These are phyloP conservation scores for Physella acuta DNA, from an alignment of 1,140 invertebrate species.

Conservation along the genomic window DNA sequence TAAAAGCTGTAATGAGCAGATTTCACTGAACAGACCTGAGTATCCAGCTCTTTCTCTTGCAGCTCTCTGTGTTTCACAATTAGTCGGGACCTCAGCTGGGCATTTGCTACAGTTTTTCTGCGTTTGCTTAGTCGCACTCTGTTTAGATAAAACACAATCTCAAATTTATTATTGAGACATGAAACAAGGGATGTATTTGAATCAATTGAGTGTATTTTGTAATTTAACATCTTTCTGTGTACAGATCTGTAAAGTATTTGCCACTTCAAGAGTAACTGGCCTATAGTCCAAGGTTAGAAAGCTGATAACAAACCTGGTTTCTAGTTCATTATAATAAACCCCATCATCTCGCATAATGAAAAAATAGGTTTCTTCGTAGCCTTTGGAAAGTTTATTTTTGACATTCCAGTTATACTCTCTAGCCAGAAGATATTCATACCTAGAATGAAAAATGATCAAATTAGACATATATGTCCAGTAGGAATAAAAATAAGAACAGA, in stretches of 20 bases:
- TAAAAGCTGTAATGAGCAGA: neutral
- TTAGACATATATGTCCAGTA: too few species aligned
- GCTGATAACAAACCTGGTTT: constrained; percentile 71
- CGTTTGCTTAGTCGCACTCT: constrained; percentile 88
- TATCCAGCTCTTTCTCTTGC: constrained; percentile 81
- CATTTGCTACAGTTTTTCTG: constrained; percentile 64
- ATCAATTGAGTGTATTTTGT: neutral
- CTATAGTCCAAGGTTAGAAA: neutral
- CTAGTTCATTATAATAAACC: constrained; percentile 95
- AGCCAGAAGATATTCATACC: constrained; percentile 60
- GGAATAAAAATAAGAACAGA: too few species aligned
- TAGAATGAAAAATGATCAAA: too few species aligned
- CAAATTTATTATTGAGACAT: neutral
- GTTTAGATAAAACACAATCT: neutral
- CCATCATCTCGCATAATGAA: constrained; percentile 86
- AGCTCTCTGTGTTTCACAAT: constrained; percentile 88
- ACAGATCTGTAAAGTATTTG: neutral
- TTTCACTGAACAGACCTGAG: constrained; percentile 79
- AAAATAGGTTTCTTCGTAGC: constrained; percentile 98
- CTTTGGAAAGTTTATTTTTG: constrained; percentile 95
- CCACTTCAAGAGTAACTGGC: neutral
- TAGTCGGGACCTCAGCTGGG: constrained; percentile 75
- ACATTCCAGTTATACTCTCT: constrained; percentile 96
- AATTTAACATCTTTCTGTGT: neutral
- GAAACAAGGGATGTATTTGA: neutral